These are phyloP conservation scores for Xanthorhoe spadicearia DNA, from an alignment of 2,888 invertebrate genomes.

Conservation along the genomic window DNA sequence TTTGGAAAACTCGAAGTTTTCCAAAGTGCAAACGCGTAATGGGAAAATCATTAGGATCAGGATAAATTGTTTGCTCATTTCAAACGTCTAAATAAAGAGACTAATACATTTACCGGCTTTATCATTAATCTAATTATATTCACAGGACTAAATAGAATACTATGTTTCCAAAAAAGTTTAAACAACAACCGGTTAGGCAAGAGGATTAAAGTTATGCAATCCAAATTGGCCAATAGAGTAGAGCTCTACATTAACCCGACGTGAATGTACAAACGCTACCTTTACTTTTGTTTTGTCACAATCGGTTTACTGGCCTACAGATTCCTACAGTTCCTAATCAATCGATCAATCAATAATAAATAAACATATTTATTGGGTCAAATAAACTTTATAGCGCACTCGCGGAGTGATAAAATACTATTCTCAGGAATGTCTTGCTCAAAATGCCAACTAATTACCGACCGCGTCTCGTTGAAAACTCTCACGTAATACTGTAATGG, in stretches of 20 bases:
- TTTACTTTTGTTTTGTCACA: neutral
- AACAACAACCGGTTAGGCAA: neutral
- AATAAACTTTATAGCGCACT: conserved; percentile 8
- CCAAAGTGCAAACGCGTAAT: neutral
- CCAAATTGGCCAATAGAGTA: neutral
- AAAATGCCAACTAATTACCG: conserved; percentile 40
- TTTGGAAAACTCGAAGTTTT: neutral
- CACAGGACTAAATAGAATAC: conserved; percentile 43
- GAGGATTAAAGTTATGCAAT: neutral
- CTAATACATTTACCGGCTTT: conserved; percentile 46
- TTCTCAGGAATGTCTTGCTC: conserved; percentile 38
- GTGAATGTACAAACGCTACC: neutral
- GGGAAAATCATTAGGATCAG: conserved; percentile 49
- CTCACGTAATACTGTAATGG: conserved; percentile 68
- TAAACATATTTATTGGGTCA: neutral
- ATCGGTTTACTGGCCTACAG: neutral
- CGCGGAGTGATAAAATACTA: conserved; percentile 22
- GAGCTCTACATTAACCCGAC: neutral
- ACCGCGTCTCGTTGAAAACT: conserved; percentile 49
- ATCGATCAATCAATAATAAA: neutral
- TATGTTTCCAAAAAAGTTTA: conserved; percentile 30
- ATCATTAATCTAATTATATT: conserved; percentile 48
- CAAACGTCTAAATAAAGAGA: conserved; percentile 41
- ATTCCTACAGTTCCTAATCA: too few relatives aligned
- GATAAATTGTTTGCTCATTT: conserved; percentile 41